Evolutionary conservation across 2,797 vertebrate species (phyloP).

Genomic region (Gymnothorax javanicus): DNA sequence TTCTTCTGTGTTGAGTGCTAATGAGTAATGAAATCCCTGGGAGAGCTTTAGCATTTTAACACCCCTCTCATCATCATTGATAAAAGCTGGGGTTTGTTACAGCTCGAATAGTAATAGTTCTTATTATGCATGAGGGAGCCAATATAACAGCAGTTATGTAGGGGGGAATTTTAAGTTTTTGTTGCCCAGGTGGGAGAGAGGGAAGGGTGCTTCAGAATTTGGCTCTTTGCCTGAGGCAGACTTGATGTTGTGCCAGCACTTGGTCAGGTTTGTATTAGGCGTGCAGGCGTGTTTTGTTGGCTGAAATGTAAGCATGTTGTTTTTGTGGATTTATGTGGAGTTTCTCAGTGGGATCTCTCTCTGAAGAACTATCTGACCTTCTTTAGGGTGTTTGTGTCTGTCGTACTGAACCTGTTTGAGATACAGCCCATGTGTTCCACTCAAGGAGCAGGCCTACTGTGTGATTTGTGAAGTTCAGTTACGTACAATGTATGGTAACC

Average conservation of each 20-base stretch:
- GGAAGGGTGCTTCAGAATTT: not conserved
- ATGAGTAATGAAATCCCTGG: constrained; percentile 43
- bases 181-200: constrained; percentile 22
- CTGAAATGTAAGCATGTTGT: not conserved
- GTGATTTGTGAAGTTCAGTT: not conserved
- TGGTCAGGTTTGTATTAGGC: not conserved
- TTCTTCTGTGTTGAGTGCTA: constrained; percentile 53
- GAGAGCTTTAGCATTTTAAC: constrained; percentile 46
- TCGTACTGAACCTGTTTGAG: not conserved
- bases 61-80: constrained; percentile 29
- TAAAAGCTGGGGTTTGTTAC: constrained; percentile 44
- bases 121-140: constrained; percentile 40
- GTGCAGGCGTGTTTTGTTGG: not conserved
- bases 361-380: not conserved
- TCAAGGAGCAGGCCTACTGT: not conserved
- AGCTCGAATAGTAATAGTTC: constrained; percentile 35
- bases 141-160: constrained; percentile 39
- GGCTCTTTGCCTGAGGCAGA: not conserved
- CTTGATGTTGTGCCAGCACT: not conserved
- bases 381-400: not conserved
- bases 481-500: not conserved
- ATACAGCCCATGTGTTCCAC: not conserved
- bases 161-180: not conserved
- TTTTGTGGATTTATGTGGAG: not conserved
- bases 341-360: not conserved